phyloP scores from a whole-genome alignment of 1,140 invertebrate species.

The Penaeus japonicus region DNA sequence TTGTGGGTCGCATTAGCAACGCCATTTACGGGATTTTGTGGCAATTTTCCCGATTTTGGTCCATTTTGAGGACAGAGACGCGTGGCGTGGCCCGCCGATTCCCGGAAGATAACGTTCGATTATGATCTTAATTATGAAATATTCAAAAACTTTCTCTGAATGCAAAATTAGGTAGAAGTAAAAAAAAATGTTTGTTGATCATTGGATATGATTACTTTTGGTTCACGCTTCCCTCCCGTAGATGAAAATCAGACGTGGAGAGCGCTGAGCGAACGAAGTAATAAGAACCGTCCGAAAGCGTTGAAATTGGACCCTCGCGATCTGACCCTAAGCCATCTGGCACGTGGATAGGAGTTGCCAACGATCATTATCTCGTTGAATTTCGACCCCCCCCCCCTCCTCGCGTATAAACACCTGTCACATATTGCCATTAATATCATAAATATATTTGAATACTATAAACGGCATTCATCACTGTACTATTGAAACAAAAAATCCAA shows the following conservation, averaged over 20 bases:
- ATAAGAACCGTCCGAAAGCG: background rate
- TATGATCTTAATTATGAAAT: no score
- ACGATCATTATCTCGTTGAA: background rate
- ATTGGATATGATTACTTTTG: no score
- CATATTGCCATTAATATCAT: background rate
- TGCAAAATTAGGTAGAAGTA: no score
- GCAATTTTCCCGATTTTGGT: conserved; percentile 37
- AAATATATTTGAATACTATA: background rate
- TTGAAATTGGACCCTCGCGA: background rate
- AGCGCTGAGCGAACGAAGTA: background rate
- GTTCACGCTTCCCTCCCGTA: no score
- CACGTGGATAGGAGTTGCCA: background rate
- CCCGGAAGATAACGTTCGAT: background rate
- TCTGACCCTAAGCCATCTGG: conserved; percentile 4
- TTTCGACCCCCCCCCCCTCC: background rate
- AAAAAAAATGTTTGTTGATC: no score
- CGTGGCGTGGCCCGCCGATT: background rate
- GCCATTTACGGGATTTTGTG: no score
- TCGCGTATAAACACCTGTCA: background rate
- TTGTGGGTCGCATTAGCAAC: no score
- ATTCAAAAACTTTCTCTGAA: no score
- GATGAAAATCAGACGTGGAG: no score
- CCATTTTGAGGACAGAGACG: conserved; percentile 4
- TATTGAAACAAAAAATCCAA: no score
- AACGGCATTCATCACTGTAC: no score